Percentiles rank a stretch among this genome's conserved stretches.
Conservation (phyloP, 2,113 vertebrate genomes). For the Chelonoidis abingdonii region DNA sequence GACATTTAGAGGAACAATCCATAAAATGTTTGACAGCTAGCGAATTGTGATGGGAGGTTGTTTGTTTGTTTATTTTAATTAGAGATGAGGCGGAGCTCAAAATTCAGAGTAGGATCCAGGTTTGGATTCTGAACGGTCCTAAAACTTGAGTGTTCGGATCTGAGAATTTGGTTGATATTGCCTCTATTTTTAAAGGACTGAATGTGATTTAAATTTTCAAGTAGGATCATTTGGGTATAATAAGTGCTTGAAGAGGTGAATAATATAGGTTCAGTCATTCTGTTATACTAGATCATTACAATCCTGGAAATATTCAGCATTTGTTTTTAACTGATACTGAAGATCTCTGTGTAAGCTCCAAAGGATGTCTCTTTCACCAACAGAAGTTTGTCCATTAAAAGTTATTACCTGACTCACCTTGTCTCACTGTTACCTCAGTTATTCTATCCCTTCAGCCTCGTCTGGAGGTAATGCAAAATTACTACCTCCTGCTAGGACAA, state of each 20-base stretch:
- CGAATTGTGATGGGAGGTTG: constrained; percentile 10
- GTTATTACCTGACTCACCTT: not conserved
- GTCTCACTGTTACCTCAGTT: not conserved
- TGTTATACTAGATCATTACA: not conserved
- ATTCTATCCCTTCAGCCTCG: not conserved
- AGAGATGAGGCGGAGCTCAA: constrained; percentile 13
- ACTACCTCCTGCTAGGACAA: constrained; percentile 4
- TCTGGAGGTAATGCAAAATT: constrained; percentile 4
- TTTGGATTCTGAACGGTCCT: not conserved
- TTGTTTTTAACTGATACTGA: not conserved
- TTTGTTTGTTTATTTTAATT: not conserved
- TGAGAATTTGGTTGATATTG: not conserved
- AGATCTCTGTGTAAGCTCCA: not conserved
- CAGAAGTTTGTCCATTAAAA: not conserved
- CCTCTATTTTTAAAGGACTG: not conserved
- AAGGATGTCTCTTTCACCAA: not conserved
- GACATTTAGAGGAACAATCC: constrained; percentile 49
- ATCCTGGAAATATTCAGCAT: not conserved
- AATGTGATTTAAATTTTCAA: constrained; percentile 21
- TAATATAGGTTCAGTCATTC: not conserved
- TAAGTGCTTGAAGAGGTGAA: not conserved
- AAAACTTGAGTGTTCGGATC: not conserved
- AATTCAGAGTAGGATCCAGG: accelerated
- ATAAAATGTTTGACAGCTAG: constrained; percentile 51
- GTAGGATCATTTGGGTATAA: not conserved